Base-by-base conservation (phyloP, 2,888 invertebrate genomes). In the Noctua janthina region DNA sequence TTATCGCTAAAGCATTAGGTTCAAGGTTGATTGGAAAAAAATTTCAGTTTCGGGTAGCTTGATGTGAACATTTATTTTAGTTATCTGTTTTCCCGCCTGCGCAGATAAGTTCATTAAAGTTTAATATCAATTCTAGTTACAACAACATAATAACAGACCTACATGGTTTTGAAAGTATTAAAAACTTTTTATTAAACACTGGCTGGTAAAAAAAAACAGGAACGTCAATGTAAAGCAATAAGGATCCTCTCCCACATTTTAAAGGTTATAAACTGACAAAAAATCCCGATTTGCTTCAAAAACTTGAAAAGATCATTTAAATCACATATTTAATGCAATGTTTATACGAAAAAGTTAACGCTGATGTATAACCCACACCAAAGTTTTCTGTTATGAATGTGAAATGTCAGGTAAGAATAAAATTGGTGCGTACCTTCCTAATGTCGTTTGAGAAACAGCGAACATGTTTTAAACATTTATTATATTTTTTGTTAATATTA, bases 331-430 rank as follows among this genome's bases (percentile, higher is more conserved):
- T 92, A 93, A 94, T 94, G 90, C 89, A 92, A 91, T 89, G 87
- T 87, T 89, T 85, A 80, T 85, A 87, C 85, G 90, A 86, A 87
- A 89, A 90, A 92, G 82, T 88, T 90, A 89, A 88, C 84, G 87
- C 87, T 83, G 83, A 85, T 76, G 76, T 82, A 87, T 85, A 87
- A 90, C 85, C 78, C 84, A 81, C 90, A 87, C 81, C 78, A 91
- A 88, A 90, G 89, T 89, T 89, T 90, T 72, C 77, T 94, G 94
- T 93, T 91, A 95, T 94, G 94, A 92, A 91, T 91, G 89, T 92
- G 92, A 92, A 90, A 95, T 96, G 95, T 94, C 95, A 92, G 95
- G 95, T 95, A 89, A 90, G 88, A 74, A 82, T 67, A 62, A 79
- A 75, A 82, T 70, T 78, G 73, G 29, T 43, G 43, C 23, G 15